phyloP scores from a whole-genome alignment of 2,888 invertebrate species.

The Alloplasta piceator region DNA sequence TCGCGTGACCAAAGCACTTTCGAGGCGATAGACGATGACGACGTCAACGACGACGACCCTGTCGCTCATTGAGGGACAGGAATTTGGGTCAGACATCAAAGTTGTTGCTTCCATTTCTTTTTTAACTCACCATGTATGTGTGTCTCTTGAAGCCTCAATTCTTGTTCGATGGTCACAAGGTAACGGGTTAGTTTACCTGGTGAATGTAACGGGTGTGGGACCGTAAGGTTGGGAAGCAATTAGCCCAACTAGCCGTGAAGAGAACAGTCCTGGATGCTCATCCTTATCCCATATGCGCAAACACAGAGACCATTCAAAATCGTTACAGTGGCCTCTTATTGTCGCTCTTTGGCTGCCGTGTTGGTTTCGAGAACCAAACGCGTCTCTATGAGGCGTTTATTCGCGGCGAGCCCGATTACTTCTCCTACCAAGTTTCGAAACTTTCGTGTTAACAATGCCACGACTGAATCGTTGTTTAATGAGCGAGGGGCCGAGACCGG shows the following conservation, averaged over 20 bases:
- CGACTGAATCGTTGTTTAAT: constrained; percentile 52
- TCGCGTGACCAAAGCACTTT: constrained; percentile 62
- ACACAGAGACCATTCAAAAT: constrained; percentile 27
- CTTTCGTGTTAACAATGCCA: constrained; percentile 45
- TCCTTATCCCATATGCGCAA: constrained; percentile 23
- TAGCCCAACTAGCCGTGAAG: constrained; percentile 53
- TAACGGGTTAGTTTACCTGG: constrained; percentile 34
- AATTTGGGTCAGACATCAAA: constrained; percentile 56
- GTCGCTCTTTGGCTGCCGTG: not conserved
- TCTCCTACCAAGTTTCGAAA: constrained; percentile 41
- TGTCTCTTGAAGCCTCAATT: constrained; percentile 4
- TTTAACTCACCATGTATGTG: not conserved
- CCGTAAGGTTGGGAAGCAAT: constrained; percentile 57
- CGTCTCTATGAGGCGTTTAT: not conserved
- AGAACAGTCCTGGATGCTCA: not conserved
- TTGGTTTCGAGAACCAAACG: constrained; percentile 20
- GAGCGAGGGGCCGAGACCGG: not conserved
- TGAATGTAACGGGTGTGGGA: constrained; percentile 47
- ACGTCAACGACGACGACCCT: constrained; percentile 41
- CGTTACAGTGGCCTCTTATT: constrained; percentile 6
- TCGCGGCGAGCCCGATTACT: not conserved
- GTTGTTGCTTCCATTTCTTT: not conserved
- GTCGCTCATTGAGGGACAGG: constrained; percentile 13
- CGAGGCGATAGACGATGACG: constrained; percentile 11
- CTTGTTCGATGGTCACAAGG: constrained; percentile 19